Evolutionary conservation across 2,113 vertebrate species (phyloP), one percentile per base, ranked within the genome.

Genomic region (Melospiza melodia): DNA sequence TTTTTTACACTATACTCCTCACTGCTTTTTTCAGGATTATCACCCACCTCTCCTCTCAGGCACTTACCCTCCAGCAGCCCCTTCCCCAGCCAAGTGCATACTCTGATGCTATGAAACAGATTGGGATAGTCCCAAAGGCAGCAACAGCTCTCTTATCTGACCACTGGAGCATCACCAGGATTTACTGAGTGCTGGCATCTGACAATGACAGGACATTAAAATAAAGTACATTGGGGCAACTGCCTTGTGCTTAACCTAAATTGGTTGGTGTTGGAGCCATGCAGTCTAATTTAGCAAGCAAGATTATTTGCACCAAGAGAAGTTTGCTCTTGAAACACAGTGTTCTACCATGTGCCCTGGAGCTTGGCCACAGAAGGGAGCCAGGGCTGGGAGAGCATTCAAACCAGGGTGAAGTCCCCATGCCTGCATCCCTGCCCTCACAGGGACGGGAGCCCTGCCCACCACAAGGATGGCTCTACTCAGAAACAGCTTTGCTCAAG

Each of bases 391-490:
- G 18, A 39, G n/a, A 37, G 11, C 59, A 6, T 2, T 4, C 49
- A 31, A 17, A 39, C 19, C 33, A 49, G 71, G 31, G 33, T 16
- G 9, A 74, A 92, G 35, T 22, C 44, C 43, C 52, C 20, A 25
- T 10, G 33, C 19, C 77, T 73, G 76, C 51, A 19, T 18, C 43
- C 17, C 43, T 22, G 51, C 33, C 41, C 33, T 4, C 0, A 0
- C 11, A 5, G 44, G 59, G 46, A 37, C 2, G 25, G 10, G 72
- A 67, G 12, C n/a, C 66, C 49, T 18, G 5, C 46, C 17, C 9
- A 3, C 11, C 0, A 0, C 4, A 4, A 71, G 7, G 25, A 82
- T 0, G 0, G 37, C 55, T 61, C 55, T 3, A 25, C 55, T 15
- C 1, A 0, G 33, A 22, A 51, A 24, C 17, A 7, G 63, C 68